Evolutionary conservation across 2,797 vertebrate genomes (phyloP).

Genomic region (Phrynocephalus forsythii): DNA sequence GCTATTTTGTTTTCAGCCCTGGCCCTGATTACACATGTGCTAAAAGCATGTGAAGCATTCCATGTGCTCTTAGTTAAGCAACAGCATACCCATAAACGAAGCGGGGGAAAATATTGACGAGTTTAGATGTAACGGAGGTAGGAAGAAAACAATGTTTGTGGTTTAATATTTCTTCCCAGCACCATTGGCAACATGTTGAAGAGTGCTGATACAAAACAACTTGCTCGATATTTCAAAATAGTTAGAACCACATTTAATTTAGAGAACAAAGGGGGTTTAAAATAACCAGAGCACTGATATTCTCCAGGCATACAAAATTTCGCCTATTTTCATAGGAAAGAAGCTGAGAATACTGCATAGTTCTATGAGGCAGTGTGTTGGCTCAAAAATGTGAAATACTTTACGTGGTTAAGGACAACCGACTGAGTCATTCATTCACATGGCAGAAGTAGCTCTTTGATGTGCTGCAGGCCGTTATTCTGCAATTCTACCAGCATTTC

Average conservation of each 20-base stretch:
- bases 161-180: conserved; percentile 6
- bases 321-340: background rate
- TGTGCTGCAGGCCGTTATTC: too few species aligned
- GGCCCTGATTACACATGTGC: background rate
- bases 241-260: background rate
- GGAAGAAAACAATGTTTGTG: background rate
- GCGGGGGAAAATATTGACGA: background rate
- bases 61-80: conserved; percentile 17
- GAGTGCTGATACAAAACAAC: background rate
- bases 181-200: conserved; percentile 4
- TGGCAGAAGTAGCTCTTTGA: too few species aligned
- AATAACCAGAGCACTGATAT: background rate
- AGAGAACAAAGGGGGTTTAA: background rate
- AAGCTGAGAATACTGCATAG: background rate
- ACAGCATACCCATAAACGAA: background rate
- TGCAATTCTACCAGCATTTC: background rate
- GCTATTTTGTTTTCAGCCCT: conserved; percentile 12
- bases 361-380: background rate
- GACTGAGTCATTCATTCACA: background rate
- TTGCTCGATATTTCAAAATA: background rate
- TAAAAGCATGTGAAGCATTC: background rate
- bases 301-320: background rate
- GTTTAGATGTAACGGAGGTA: background rate
- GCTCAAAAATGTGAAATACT: background rate
- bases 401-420: background rate